Percentiles rank a stretch among this genome's conserved stretches.
Conservation (phyloP, 2,888 invertebrate genomes). For the Agrotis clavis region DNA sequence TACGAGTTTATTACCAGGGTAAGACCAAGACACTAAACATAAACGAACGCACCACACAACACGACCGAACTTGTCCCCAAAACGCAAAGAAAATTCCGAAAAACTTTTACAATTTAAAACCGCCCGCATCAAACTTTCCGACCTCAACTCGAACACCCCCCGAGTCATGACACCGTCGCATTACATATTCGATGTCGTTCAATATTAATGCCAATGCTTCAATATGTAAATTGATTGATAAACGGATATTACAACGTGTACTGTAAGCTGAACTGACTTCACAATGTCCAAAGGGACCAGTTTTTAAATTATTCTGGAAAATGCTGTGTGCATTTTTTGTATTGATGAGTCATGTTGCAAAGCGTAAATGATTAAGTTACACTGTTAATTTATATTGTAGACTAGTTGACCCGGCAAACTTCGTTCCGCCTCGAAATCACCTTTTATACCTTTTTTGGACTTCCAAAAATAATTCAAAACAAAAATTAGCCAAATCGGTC, state of each 20-base stretch:
- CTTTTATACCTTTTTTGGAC: too few species aligned
- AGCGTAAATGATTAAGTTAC: neutral
- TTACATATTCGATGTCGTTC: conserved; percentile 78
- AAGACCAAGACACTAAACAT: too few species aligned
- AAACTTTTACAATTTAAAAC: neutral
- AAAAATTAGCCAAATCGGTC: too few species aligned
- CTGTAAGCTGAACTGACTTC: conserved; percentile 55
- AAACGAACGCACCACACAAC: neutral
- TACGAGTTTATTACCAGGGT: too few species aligned
- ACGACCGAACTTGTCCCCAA: neutral
- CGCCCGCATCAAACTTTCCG: conserved; percentile 13
- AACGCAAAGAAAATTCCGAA: conserved; percentile 1
- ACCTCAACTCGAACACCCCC: conserved; percentile 8
- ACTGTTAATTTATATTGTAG: too few species aligned
- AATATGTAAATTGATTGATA: conserved; percentile 81
- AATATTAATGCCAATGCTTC: conserved; percentile 77
- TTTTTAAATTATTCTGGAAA: conserved; percentile 32
- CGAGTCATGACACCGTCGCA: conserved; percentile 62
- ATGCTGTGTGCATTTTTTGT: neutral
- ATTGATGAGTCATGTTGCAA: conserved; percentile 4
- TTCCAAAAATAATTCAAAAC: too few species aligned
- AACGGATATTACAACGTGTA: conserved; percentile 68
- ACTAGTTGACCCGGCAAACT: too few species aligned
- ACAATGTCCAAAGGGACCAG: conserved; percentile 27
- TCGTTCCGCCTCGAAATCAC: too few species aligned